Percentiles rank a stretch among this genome's conserved stretches.
phyloP scores from a whole-genome alignment of 2,113 vertebrate genomes.

The Cyanistes caeruleus region DNA sequence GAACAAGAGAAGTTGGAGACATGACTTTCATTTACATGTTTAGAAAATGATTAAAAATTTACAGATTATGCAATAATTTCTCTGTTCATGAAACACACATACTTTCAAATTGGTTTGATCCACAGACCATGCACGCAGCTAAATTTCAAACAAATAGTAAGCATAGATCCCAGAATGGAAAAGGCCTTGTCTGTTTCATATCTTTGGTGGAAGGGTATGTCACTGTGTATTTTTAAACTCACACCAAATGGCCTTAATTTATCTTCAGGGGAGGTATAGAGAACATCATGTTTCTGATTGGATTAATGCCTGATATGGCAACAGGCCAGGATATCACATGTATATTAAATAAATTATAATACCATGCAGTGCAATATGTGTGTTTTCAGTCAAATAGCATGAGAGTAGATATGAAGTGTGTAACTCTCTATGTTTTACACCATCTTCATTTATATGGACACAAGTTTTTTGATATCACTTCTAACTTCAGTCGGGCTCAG shows the following conservation, averaged over 20 bases:
- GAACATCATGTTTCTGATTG: background rate
- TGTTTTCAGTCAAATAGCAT: background rate
- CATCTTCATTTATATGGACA: background rate
- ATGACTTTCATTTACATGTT: background rate
- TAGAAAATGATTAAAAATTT: background rate
- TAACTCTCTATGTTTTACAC: fast-evolving
- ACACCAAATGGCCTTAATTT: background rate
- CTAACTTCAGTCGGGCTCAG: background rate
- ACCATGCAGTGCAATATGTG: background rate
- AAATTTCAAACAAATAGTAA: background rate
- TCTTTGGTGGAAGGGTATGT: background rate
- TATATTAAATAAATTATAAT: background rate
- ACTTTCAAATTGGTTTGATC: background rate
- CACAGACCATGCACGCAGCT: background rate
- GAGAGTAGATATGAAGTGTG: background rate
- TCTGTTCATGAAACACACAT: background rate
- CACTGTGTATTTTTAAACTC: background rate
- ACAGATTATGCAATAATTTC: background rate
- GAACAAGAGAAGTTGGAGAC: background rate
- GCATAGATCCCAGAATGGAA: background rate
- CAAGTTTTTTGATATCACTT: background rate
- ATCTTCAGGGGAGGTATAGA: background rate
- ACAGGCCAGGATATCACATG: background rate
- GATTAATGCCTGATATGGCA: background rate
- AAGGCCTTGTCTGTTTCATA: background rate